phyloP scores from a whole-genome alignment of 2,113 vertebrate species.

The Notothenia coriiceps region DNA sequence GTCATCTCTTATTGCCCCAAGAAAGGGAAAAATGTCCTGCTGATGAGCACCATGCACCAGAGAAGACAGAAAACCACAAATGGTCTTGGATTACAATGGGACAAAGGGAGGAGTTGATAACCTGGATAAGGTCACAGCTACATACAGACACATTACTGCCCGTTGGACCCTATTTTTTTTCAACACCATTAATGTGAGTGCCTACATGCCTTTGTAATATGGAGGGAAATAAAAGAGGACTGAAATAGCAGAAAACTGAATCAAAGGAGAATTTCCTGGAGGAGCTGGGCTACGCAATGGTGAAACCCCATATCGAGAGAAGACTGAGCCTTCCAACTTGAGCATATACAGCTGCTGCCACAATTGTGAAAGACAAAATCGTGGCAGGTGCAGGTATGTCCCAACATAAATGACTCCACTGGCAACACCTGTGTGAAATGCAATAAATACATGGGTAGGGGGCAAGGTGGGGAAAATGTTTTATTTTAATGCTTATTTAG shows the following conservation, averaged over 20 bases:
- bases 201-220: neutral
- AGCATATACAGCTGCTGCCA: neutral
- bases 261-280: neutral
- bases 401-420: too few relatives aligned
- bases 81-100: constrained; percentile 2
- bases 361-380: neutral
- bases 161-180: neutral
- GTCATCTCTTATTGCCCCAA: neutral
- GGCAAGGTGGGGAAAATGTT: too few relatives aligned
- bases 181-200: neutral
- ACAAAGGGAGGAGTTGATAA: constrained; percentile 15
- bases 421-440: too few relatives aligned
- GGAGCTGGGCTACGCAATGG: neutral
- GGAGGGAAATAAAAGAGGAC: neutral
- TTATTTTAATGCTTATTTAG: too few relatives aligned
- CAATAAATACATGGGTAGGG: neutral
- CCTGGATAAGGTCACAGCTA: constrained; percentile 13
- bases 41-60: constrained; percentile 1
- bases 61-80: constrained; percentile 13
- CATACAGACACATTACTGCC: neutral
- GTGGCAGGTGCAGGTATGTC: neutral
- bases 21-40: neutral
- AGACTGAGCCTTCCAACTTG: neutral
- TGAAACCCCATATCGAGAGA: neutral
- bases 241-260: neutral